Evolutionary conservation across 2,113 vertebrate genomes (phyloP), one percentile per base, ranked within the genome.

Genomic region (Desmodus rotundus): DNA sequence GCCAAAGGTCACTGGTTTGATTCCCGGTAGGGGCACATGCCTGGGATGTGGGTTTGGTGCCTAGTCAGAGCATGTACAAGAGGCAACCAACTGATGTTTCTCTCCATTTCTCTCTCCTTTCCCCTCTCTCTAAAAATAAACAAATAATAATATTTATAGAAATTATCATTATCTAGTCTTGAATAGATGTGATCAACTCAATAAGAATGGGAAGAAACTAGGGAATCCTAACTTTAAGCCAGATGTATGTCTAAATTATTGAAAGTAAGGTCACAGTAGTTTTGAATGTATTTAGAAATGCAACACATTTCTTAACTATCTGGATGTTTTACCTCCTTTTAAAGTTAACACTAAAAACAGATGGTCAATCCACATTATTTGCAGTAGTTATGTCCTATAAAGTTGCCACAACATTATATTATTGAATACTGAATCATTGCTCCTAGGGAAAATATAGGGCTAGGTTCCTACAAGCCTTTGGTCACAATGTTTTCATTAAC

Each of bases 201-300:
- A n/a, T 7, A 56, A 65, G 50, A 87, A 65, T 58, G 33, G 15
- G n/a, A 67, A 68, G 22, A 86, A 22, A 76, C 5, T 43, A 85
- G 14, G 3, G 15, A 85, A 6, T 45, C 54, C 22, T 43, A 76
- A 68, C 84, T 85, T 92, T 85, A 92, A 93, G 17, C 16, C 36
- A 93, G 1, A 8, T 11, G 11, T 47, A 41, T 63, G 47, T 94
- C 47, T 87, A 24, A 96, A 85, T 95, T 95, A 96, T 16, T 87
- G 19, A 65, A 2, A 58, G n/a, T 16, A 3, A 88, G 38, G 45
- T 84, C 50, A 85, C 24, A 89, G 38, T 41, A 65, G 16, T 88
- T 92, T 61, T 82, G 7, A 43, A 65, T n/a, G 7, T 50, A 89
- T 77, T n/a, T n/a, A 65, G 24, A 88, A 89, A 76, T 74, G 52